Base-by-base conservation (phyloP, 2,113 vertebrate species). In the Daboia siamensis region DNA sequence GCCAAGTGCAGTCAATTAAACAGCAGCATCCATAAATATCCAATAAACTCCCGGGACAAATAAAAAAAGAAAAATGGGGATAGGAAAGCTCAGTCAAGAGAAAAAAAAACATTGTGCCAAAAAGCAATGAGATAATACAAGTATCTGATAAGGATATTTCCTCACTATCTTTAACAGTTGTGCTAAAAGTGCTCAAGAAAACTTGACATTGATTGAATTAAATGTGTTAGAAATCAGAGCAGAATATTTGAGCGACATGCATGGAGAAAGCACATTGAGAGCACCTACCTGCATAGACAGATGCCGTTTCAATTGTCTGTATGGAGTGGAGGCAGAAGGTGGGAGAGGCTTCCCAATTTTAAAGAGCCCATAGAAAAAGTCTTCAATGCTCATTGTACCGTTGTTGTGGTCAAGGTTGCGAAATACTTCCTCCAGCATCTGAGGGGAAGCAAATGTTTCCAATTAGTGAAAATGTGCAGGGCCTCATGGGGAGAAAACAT, bases 271-370 rank as follows among this genome's bases (percentile, higher is more conserved):
- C 23, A 1, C 6, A 3, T 0, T 48, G 12, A 48, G 1, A 0
- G 24, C 44, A 2, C 94, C 94, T 96, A 99, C 99, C 98, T 99
- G 99, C 95, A 98, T 98, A 94, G 99, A 99, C 93, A 99, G 98
- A 92, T 98, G 98, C 1, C 99, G 97, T 91, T 99, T 99, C 12
- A 99, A 97, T 91, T 99, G 99, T 92, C 99, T 97, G 91, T 99
- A 99, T 0, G 99, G 99, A 0, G 99, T 99, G 0, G 99, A 99
- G 0, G 98, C 98, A 0, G 99, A 99, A 0, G 98, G 98, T 0
- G 98, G 98, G 2, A 98, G 96, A 0, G 98, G 97, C 94, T 98
- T 99, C 90, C 97, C 97, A 3, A 97, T 98, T 95, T 96, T 98
- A 44, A 98, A 96, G 13, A 99, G 91, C 90, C 96, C 97, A 4